Evolutionary conservation across 2,888 invertebrate species (phyloP).

Genomic region (Drosophila affinis): DNA sequence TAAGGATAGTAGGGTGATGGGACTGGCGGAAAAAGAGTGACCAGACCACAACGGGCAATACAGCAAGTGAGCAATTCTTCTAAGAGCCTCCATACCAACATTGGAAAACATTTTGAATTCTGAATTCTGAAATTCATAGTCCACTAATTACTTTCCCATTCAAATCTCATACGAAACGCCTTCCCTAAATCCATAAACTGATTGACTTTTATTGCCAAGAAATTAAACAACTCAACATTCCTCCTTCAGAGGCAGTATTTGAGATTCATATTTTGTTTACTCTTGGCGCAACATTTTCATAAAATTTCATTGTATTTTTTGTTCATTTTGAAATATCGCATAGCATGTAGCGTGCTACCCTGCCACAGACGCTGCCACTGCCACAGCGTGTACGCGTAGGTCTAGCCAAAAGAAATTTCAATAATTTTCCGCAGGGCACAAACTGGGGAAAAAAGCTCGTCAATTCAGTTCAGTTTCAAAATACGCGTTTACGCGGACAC

Average conservation of each 20-base stretch:
- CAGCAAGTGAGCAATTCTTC: slow-evolving; percentile 6
- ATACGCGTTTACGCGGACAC: slow-evolving; percentile 72
- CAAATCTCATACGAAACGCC: slow-evolving; percentile 20
- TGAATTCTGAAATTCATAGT: slow-evolving; percentile 23
- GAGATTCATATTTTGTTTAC: slow-evolving; percentile 39
- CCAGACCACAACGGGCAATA: slow-evolving; percentile 20
- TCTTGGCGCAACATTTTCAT: slow-evolving; percentile 19
- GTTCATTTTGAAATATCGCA: slow-evolving; percentile 12
- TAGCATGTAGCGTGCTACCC: slow-evolving; percentile 46
- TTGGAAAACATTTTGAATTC: not conserved
- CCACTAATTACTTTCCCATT: slow-evolving; percentile 20
- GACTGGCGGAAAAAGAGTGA: slow-evolving; percentile 41
- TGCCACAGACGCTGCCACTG: not conserved
- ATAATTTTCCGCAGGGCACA: slow-evolving; percentile 68
- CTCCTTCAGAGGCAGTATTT: slow-evolving; percentile 5
- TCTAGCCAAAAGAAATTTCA: slow-evolving; percentile 64
- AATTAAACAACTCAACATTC: slow-evolving; percentile 22
- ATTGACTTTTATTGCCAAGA: slow-evolving; percentile 27
- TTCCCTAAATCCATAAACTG: slow-evolving; percentile 20
- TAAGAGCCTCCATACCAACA: slow-evolving; percentile 11
- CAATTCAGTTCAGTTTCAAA: slow-evolving; percentile 74
- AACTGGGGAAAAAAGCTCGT: slow-evolving; percentile 52
- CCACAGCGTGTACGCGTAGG: slow-evolving; percentile 53
- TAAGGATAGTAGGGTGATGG: slow-evolving; percentile 58
- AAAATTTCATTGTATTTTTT: not conserved